Conservation (phyloP, 2,797 vertebrate genomes). For the Astyanax mexicanus region DNA sequence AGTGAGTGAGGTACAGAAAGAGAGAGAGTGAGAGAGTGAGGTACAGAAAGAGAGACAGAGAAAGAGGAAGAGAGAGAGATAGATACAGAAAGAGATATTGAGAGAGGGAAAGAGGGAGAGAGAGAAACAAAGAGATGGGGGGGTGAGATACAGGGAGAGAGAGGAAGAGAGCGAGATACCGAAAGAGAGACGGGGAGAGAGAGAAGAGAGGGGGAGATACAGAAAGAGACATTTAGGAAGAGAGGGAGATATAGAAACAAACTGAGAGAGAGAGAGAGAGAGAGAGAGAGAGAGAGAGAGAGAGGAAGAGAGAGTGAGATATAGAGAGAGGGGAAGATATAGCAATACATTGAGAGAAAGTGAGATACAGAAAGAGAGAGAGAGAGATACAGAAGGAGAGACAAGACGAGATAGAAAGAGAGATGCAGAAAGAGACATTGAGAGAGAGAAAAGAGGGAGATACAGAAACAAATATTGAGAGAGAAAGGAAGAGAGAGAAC, state of each 20-base stretch:
- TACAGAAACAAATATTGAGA: neutral
- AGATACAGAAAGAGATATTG: neutral
- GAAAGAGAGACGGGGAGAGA: neutral
- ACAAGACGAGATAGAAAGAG: neutral
- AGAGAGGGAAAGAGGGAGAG: neutral
- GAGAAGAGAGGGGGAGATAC: neutral
- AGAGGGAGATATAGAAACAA: no score
- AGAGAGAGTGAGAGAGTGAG: neutral
- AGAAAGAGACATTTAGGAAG: neutral
- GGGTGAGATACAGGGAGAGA: no score
- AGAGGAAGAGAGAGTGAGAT: neutral
- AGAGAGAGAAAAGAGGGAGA: neutral
- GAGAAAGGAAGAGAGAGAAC: neutral
- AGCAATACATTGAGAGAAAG: neutral
- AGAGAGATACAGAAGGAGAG: neutral
- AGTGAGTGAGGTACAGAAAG: no score
- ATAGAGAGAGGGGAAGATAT: neutral
- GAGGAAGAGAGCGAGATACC: neutral
- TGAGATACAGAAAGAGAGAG: neutral
- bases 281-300: neutral
- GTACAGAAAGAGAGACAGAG: conserved; percentile 30
- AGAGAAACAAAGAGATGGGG: neutral
- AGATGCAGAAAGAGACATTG: neutral
- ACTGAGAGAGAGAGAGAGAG: neutral
- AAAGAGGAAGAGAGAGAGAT: neutral